Percentiles rank a stretch among this genome's conserved stretches.
Evolutionary conservation across 2,797 vertebrate species (phyloP).

Genomic region (Ctenochaetus hawaiiensis): DNA sequence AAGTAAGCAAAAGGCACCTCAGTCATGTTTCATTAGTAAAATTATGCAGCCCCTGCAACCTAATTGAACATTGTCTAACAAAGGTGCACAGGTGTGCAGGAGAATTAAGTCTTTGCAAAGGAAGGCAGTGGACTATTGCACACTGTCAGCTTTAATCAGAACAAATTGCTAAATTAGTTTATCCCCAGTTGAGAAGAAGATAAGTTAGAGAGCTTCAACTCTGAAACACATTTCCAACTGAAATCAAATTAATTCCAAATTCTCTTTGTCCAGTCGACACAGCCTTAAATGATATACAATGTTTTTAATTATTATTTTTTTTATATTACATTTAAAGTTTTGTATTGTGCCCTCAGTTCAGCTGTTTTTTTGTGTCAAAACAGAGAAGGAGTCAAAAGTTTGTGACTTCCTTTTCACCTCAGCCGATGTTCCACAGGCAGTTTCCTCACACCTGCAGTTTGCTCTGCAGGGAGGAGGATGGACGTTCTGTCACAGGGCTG

Average conservation of each 20-base stretch:
- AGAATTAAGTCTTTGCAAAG: conserved; percentile 1
- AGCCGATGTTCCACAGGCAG: conserved; percentile 17
- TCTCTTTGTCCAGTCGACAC: not conserved
- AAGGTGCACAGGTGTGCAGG: not conserved
- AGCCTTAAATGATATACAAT: conserved; percentile 9
- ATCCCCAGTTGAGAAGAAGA: no score
- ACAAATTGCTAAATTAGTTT: not conserved
- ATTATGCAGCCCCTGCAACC: not conserved
- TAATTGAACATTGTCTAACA: conserved; percentile 18
- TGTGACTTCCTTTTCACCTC: conserved; percentile 14
- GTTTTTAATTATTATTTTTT: conserved; percentile 24
- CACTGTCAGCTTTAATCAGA: not conserved
- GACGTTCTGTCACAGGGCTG: conserved; percentile 40
- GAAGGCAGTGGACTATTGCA: not conserved
- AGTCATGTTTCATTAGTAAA: conserved; percentile 6
- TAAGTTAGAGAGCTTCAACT: no score
- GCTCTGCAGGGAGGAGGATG: conserved; percentile 28
- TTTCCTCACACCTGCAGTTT: conserved; percentile 50
- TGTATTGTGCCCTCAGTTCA: not conserved
- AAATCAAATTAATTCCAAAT: not conserved
- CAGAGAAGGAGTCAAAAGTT: not conserved
- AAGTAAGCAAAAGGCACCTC: conserved; percentile 19
- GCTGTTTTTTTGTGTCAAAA: conserved; percentile 3
- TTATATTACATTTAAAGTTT: conserved; percentile 17
- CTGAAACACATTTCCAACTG: not conserved